Evolutionary conservation across 2,888 invertebrate genomes (phyloP), one percentile per base, ranked within the genome.

Genomic region (Laothoe populi): DNA sequence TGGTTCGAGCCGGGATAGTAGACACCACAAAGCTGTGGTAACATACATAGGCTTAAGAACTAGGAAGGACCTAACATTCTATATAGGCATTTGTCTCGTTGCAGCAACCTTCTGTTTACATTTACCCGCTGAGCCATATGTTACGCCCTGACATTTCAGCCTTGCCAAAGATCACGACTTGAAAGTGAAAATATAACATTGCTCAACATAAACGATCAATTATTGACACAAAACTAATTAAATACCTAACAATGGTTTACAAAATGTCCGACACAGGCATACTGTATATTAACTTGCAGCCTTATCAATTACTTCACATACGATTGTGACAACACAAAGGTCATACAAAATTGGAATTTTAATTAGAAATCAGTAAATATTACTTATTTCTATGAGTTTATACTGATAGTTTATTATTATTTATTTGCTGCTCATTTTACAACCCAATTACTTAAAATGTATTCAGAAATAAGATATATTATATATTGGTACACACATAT

Each of bases 161-260:
- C 53, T 53, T 35, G 31, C 19, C 4, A 11, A 4, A 31, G 3
- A 49, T 16, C 53, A 53, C 16, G 31, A 35, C 31, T 53, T 35
- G 24, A 64, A 60, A 59, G 61, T 58, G 5, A 21, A 48, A 23
- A 59, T 63, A 24, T 38, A 57, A 42, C 23, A 35, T 63, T 63
- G 48, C 38, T 31, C 16, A 63, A 59, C 24, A 31, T 53, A 61
- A 53, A 21, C 49, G 42, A 48, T 48, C 26, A 31, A 61, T 53
- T 61, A 23, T 38, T 21, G 42, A 49, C 24, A 40, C 42, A 61
- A 53, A 61, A 42, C 48, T 58, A 65, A 64, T 61, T 53, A 61
- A 61, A 61, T 49, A 31, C 7, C 21, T 19, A 42, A 61, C 53
- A 61, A 61, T 61, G n/a, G 40, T 40, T 49, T 48, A 57, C 53